Evolutionary conservation across 2,797 vertebrate species (phyloP), one percentile per base, ranked within the genome.

Genomic region (Ptychobarbus kaznakovi): DNA sequence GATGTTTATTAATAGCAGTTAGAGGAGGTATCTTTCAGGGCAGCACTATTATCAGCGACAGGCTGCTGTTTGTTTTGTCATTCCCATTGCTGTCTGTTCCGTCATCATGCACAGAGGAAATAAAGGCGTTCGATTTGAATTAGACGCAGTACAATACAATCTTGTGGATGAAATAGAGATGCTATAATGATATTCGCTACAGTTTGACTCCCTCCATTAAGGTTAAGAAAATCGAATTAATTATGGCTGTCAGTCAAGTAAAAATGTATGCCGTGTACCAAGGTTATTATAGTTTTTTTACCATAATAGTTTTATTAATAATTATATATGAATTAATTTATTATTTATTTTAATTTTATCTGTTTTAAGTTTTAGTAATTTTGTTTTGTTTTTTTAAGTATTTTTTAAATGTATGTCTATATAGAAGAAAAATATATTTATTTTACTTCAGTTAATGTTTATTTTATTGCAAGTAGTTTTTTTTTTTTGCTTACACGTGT

Each of bases 1-100:
- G 49, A 25, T 65, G 25, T 75, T 78, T 87, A 86, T 89, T 82
- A 85, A 88, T 86, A 87, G 82, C 58, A 79, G 66, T 11, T 63
- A 78, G 49, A 49, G 12, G 44, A 80, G 40, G 25, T 68, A 80
- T 69, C 4, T n/a, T 61, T 81, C 49, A 78, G 38, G 38, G 38
- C 70, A 80, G n/a, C 38, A 53, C 38, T 56, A 68, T 84, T 84
- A 87, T 83, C 76, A 83, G 51, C 3, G 6, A 15, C 35, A 63
- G 38, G 44, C 82, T 53, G 78, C 32, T 46, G 22, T 69, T 88
- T 87, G 58, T 74, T 80, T 80, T 82, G 73, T 84, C 74, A 65
- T 81, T 81, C 46, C 44, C 49, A 68, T 78, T 84, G 65, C 38
- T 25, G 49, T 66, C n/a, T 42, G 61, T 56, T 66, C 68, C 46